phyloP scores from a whole-genome alignment of 2,888 invertebrate genomes.

The Aplocera efformata region DNA sequence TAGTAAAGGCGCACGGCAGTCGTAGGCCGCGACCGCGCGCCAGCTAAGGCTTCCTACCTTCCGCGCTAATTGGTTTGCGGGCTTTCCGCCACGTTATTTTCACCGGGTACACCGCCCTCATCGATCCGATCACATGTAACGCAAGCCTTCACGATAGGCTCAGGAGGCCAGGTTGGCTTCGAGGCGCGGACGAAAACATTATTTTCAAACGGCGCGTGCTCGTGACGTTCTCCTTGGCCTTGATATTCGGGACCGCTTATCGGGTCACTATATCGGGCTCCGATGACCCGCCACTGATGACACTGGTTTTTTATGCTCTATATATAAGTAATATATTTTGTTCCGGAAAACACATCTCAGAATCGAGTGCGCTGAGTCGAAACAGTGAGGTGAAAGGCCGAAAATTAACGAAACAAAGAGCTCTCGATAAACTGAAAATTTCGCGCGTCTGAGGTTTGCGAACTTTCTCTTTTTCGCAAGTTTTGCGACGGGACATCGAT shows the following conservation, averaged over 20 bases:
- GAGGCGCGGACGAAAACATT: background rate
- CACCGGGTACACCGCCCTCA: background rate
- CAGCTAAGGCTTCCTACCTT: constrained; percentile 22
- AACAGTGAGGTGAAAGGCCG: constrained; percentile 41
- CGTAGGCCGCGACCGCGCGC: background rate
- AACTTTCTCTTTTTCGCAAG: constrained; percentile 51
- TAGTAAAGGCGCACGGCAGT: too few relatives aligned
- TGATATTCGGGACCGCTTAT: constrained; percentile 19
- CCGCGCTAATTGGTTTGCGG: constrained; percentile 24
- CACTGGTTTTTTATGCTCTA: background rate
- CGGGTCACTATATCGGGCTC: constrained; percentile 26
- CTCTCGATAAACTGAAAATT: constrained; percentile 60
- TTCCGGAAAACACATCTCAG: background rate
- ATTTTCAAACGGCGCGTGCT: background rate
- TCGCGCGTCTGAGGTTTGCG: constrained; percentile 53
- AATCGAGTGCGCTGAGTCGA: background rate
- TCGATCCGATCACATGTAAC: too few relatives aligned
- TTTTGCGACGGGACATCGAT: constrained; percentile 9
- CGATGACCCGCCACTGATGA: constrained; percentile 26
- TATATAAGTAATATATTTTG: background rate
- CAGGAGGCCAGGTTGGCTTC: too few relatives aligned
- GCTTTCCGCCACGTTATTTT: constrained; percentile 10
- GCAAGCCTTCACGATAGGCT: too few relatives aligned
- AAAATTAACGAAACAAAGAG: constrained; percentile 59
- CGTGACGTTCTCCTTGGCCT: constrained; percentile 17